A percentile compares a stretch with the other conserved stretches of the same genome.
Evolutionary conservation across 1,140 invertebrate genomes (phyloP).

Genomic region (Sminthurinus signatus): DNA sequence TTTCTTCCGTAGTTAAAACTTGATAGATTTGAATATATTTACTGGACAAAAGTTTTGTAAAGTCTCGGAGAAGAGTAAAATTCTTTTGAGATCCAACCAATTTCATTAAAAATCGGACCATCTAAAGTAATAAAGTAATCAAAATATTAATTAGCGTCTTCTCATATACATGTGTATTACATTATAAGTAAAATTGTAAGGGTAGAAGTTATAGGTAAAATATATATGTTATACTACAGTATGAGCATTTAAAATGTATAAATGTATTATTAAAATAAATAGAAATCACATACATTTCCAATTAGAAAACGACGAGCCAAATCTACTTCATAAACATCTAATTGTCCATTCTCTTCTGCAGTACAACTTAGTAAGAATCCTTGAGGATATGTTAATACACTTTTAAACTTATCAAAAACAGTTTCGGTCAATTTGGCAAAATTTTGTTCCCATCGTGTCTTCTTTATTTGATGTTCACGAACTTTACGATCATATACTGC

Average conservation of each 20-base stretch:
- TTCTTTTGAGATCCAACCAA: background rate
- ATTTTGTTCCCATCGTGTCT: conserved; percentile 22
- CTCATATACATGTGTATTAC: too few relatives aligned
- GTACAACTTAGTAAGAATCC: background rate
- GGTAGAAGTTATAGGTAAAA: too few relatives aligned
- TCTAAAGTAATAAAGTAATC: background rate
- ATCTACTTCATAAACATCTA: background rate
- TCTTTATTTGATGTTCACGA: conserved; percentile 11
- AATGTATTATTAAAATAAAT: background rate
- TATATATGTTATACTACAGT: background rate
- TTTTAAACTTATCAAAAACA: background rate
- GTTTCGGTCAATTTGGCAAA: conserved; percentile 5
- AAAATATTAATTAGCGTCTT: too few relatives aligned
- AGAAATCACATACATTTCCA: conserved; percentile 1
- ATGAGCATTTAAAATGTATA: background rate
- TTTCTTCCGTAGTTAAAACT: background rate
- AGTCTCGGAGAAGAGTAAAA: background rate
- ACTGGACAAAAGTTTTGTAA: background rate
- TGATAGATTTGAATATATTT: background rate
- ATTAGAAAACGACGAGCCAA: background rate
- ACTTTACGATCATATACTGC: conserved; percentile 21
- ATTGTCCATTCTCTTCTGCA: background rate
- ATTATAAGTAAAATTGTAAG: too few relatives aligned
- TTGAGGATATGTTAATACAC: background rate
- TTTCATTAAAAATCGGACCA: conserved; percentile 2